Conservation (phyloP, 2,797 vertebrate genomes). For the Selene dorsalis region DNA sequence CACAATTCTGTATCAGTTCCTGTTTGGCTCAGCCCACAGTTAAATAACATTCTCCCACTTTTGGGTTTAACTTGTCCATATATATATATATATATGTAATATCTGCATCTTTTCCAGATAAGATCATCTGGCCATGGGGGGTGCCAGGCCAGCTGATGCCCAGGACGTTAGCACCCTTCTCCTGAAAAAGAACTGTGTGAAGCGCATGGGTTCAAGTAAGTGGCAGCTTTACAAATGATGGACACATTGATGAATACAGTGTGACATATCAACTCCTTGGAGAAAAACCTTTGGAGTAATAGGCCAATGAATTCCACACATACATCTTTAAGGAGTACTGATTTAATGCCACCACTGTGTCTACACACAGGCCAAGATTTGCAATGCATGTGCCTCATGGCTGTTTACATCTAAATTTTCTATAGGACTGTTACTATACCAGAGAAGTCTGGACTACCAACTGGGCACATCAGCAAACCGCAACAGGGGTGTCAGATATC, state of each 20-base stretch:
- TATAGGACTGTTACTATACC: not conserved
- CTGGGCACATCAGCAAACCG: not conserved
- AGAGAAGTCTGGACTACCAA: not conserved
- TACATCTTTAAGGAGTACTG: not conserved
- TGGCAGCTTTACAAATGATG: not conserved
- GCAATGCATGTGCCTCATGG: not conserved
- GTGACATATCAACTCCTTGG: not conserved
- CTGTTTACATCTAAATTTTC: too few relatives aligned
- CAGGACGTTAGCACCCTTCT: not conserved
- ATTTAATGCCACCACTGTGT: not conserved
- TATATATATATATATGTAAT: too few relatives aligned
- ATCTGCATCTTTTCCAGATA: not conserved
- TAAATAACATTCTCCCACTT: not conserved
- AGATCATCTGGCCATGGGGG: not conserved
- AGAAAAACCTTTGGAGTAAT: not conserved
- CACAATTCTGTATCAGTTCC: constrained; percentile 2
- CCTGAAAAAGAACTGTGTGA: not conserved
- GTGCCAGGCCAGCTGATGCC: not conserved
- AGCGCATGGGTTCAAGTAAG: not conserved
- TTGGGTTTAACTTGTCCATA: not conserved
- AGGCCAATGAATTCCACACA: not conserved
- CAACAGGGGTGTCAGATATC: not conserved
- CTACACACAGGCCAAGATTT: not conserved
- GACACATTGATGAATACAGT: not conserved
- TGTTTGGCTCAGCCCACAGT: not conserved